Base-by-base conservation (phyloP, 2,888 invertebrate species). In the Dasysyrphus albostriatus region DNA sequence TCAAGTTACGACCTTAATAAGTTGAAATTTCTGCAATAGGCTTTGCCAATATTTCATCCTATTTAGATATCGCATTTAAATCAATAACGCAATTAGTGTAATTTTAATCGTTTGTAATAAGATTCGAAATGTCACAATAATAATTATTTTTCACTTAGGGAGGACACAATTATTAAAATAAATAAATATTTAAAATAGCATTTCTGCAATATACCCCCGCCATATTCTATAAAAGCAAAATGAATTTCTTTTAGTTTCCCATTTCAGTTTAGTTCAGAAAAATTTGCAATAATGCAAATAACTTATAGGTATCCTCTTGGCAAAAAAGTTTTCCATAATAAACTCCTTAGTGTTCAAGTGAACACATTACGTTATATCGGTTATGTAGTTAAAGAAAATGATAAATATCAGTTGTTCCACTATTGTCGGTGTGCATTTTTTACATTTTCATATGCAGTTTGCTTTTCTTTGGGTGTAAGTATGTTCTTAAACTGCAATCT, bases 111-210 rank as follows among this genome's bases (percentile, higher is more conserved):
- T 12, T 39, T 39, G 3, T 34, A 61, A 42, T 63, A 44, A n/a
- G 63, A 63, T 63, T 29, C 0, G 3, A 44, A 47, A 49, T 67
- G 14, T 67, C 16, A 12, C 44, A 34, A 67, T 12, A 65, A 49
- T 49, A 67, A 67, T 67, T 67, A 67, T 49, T 67, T 67, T 8
- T 37, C 47, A 47, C 47, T 65, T 47, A 65, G 7, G 10, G 24
- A 44, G 4, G 4, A 29, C n/a, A 63, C 34, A 47, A 47, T 65
- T 47, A 44, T 32, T 16, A 16, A 32, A 54, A 29, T 29, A 47
- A 65, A 44, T 44, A 34, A 65, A 65, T 65, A 65, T 65, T 63
- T 44, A 44, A 63, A 63, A 65, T 47, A 0, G 16, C 9, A 42
- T n/a, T 29, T 63, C 2, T 32, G 47, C 32, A 32, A 24, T n/a